phyloP scores from a whole-genome alignment of 2,888 invertebrate species.

The Acrocyrtus sp. region DNA sequence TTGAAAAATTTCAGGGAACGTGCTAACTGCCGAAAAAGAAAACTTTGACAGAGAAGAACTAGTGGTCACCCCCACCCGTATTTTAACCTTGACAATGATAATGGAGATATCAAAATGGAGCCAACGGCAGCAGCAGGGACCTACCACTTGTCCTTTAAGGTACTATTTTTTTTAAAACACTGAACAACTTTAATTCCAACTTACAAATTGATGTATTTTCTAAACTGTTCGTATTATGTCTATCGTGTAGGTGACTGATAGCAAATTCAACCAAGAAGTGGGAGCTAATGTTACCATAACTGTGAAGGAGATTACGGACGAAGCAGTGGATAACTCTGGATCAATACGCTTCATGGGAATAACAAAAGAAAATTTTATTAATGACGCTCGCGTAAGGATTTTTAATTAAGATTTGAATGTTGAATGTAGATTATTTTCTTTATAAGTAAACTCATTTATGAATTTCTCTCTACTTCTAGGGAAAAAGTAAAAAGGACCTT shows the following conservation, averaged over 20 bases:
- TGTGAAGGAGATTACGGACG: conserved; percentile 87
- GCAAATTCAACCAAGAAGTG: conserved; percentile 69
- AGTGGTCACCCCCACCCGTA: conserved; percentile 70
- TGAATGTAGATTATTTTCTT: too few relatives aligned
- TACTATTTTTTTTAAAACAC: conserved; percentile 59
- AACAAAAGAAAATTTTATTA: conserved; percentile 86
- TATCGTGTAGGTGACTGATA: conserved; percentile 67
- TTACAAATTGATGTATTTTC: not conserved
- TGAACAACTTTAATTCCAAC: not conserved
- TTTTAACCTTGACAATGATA: conserved; percentile 79
- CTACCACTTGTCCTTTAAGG: conserved; percentile 77
- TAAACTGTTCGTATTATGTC: not conserved
- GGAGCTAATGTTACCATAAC: conserved; percentile 87
- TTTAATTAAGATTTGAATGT: not conserved
- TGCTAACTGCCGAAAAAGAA: conserved; percentile 51
- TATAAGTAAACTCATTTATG: too few relatives aligned
- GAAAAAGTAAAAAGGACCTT: conserved; percentile 79
- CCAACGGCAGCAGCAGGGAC: conserved; percentile 73
- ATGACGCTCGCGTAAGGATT: conserved; percentile 45
- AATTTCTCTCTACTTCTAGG: conserved; percentile 66
- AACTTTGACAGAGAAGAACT: conserved; percentile 88
- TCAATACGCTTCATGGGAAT: conserved; percentile 86
- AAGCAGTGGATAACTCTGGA: conserved; percentile 92
- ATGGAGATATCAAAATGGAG: conserved; percentile 88
- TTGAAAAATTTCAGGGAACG: conserved; percentile 17